Evolutionary conservation across 2,113 vertebrate genomes (phyloP).

Genomic region (Chiloscyllium plagiosum): DNA sequence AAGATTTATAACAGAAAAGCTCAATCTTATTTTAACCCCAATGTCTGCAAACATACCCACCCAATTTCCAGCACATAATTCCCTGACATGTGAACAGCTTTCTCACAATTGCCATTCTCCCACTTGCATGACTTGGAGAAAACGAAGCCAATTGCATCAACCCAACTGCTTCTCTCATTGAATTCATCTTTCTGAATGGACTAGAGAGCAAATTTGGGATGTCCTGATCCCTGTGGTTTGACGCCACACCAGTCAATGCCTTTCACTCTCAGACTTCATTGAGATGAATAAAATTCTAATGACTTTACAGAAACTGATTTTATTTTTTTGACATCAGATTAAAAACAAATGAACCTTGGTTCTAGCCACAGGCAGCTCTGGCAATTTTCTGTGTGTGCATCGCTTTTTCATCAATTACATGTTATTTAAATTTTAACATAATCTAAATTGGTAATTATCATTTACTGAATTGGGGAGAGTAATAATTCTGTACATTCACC

Average conservation of each 20-base stretch:
- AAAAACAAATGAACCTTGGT: conserved; percentile 28
- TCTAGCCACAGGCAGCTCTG: neutral
- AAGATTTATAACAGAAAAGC: neutral
- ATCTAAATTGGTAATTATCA: conserved; percentile 19
- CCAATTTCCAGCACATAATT: neutral
- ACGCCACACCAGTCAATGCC: too few species aligned
- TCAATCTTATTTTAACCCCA: neutral
- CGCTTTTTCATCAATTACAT: conserved; percentile 28
- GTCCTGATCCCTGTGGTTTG: neutral
- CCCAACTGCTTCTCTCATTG: neutral
- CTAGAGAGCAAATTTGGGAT: too few species aligned
- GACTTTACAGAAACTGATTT: conserved; percentile 27
- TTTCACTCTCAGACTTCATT: neutral
- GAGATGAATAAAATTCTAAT: neutral
- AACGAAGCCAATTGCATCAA: neutral
- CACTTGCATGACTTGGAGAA: neutral
- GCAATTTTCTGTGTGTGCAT: neutral
- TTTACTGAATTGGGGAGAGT: conserved; percentile 20
- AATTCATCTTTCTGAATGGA: neutral
- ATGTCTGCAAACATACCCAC: neutral
- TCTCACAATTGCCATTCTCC: neutral
- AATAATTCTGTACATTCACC: neutral
- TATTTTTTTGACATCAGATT: conserved; percentile 34
- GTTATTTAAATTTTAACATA: conserved; percentile 35
- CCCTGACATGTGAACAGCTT: neutral